Conservation (phyloP, 2,113 vertebrate species). For the Fukomys damarensis region DNA sequence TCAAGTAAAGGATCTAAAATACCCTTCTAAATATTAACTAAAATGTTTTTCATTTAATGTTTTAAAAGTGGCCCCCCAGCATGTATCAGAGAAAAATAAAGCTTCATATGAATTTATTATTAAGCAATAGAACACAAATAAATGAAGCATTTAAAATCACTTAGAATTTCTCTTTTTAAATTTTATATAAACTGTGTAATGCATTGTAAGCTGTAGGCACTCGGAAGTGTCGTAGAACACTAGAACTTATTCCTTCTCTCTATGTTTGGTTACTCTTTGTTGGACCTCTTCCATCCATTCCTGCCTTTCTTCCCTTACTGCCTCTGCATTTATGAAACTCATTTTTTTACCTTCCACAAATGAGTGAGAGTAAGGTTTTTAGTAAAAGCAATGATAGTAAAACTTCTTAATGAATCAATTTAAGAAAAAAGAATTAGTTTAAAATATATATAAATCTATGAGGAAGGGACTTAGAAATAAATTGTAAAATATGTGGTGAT, state of each 20-base stretch:
- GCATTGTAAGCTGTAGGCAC: no score
- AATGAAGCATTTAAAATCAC: not conserved
- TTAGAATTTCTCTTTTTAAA: not conserved
- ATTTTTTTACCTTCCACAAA: not conserved
- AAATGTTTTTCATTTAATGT: not conserved
- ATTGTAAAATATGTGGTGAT: not conserved
- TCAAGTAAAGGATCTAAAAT: not conserved
- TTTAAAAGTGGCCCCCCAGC: not conserved
- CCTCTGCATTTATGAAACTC: not conserved
- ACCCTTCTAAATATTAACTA: not conserved
- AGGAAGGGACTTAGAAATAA: not conserved
- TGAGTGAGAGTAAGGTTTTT: not conserved
- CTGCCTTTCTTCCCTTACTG: no score
- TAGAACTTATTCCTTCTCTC: no score
- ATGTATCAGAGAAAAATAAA: not conserved
- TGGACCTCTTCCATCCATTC: no score
- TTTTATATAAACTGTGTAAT: not conserved
- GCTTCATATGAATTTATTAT: not conserved
- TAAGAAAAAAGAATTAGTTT: not conserved
- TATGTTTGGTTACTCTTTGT: no score
- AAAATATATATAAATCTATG: not conserved
- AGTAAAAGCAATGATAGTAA: not conserved
- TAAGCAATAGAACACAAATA: not conserved
- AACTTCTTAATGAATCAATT: not conserved
- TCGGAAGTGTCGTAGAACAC: not conserved